Conservation (phyloP, 1,140 invertebrate species). For the Euura lappo region DNA sequence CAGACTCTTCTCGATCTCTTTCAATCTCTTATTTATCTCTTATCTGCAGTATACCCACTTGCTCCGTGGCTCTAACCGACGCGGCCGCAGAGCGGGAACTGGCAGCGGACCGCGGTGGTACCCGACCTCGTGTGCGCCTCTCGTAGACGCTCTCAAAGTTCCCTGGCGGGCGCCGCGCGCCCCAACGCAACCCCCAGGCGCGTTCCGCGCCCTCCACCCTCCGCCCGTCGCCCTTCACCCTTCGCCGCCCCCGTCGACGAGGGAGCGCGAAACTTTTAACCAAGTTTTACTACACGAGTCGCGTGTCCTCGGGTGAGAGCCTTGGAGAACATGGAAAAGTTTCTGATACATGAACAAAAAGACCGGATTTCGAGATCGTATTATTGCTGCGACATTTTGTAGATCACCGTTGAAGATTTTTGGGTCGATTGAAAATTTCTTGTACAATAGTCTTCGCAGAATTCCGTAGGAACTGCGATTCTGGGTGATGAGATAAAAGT, state of each 20-base stretch:
- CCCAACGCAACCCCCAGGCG: constrained; percentile 19
- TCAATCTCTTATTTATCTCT: no score
- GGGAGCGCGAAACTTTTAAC: constrained; percentile 35
- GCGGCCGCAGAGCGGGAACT: constrained; percentile 59
- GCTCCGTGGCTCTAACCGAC: constrained; percentile 42
- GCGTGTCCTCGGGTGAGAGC: background rate
- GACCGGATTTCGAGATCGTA: no score
- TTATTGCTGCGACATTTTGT: no score
- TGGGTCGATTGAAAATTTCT: no score
- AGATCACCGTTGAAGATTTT: no score
- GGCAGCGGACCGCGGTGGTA: constrained; percentile 46
- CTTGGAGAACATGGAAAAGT: background rate
- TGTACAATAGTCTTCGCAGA: no score
- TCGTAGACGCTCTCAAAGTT: constrained; percentile 4
- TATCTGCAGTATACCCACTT: background rate
- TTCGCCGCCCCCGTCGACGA: background rate
- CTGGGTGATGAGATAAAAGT: no score
- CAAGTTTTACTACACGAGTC: constrained; percentile 40
- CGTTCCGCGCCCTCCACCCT: constrained; percentile 36
- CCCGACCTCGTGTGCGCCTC: constrained; percentile 33
- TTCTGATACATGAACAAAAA: no score
- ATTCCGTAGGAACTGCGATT: no score
- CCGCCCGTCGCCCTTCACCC: constrained; percentile 9
- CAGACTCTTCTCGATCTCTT: no score
- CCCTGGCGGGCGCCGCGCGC: background rate